Conservation (phyloP, 1,140 invertebrate genomes). For the Thalassaphorura encarpata region DNA sequence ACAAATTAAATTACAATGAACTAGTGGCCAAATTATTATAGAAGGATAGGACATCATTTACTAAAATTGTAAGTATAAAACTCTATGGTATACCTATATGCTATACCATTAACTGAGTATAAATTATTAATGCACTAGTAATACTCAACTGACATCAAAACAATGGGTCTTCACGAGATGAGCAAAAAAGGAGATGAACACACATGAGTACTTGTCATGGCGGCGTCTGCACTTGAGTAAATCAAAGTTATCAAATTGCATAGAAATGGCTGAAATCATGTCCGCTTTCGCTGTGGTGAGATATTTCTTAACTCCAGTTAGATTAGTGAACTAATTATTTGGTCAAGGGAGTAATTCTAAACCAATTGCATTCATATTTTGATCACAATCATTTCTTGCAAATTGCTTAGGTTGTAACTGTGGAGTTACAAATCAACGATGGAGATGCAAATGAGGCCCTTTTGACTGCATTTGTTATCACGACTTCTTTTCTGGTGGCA, state of each 20-base stretch:
- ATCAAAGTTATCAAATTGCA: constrained; percentile 22
- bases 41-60: too few relatives aligned
- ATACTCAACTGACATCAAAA: too few relatives aligned
- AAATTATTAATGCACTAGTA: too few relatives aligned
- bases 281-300: constrained; percentile 27
- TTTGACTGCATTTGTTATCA: constrained; percentile 21
- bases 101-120: too few relatives aligned
- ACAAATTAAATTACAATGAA: too few relatives aligned
- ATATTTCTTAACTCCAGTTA: neutral
- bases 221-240: constrained; percentile 27
- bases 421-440: constrained; percentile 31
- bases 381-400: too few relatives aligned
- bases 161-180: neutral
- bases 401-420: constrained; percentile 24
- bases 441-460: constrained; percentile 18
- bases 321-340: neutral
- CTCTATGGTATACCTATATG: too few relatives aligned
- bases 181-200: constrained; percentile 12
- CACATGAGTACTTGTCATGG: constrained; percentile 27
- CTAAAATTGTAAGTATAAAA: too few relatives aligned
- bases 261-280: constrained; percentile 26
- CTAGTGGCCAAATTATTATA: too few relatives aligned
- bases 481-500: constrained; percentile 46
- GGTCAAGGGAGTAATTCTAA: neutral
- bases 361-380: neutral